Base-by-base conservation (phyloP, 2,797 vertebrate genomes). In the Channa striata region DNA sequence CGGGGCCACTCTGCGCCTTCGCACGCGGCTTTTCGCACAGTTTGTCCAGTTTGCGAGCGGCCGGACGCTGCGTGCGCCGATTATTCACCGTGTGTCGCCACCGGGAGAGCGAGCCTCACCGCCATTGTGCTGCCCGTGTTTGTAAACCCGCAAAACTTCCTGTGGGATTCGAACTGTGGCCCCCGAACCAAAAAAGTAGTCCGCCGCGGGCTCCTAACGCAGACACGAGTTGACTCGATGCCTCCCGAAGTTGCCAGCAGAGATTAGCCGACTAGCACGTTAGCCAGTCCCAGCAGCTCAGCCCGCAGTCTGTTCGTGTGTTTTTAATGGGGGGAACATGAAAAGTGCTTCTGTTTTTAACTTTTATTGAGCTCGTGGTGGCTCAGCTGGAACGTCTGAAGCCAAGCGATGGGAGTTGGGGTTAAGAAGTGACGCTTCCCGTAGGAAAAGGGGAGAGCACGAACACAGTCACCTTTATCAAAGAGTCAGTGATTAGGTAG, bases 51-150 rank as follows among this genome's bases (percentile, higher is more conserved):
- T 13, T 1, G 0, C 7, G 47, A 16, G 19, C 13, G 8, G 20
- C 5, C 50, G 0, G 0, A 3, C 0, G 49, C 21, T 40, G 68
- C 56, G 17, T 20, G 59, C 11, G 44, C 19, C 52, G 5, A 12
- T 21, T 17, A 0, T 16, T 6, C 34, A 11, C 36, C 39, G 54
- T 68, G 63, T 36, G 51, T 37, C 14, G 66, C 68, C 20, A 62
- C 63, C 66, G 74, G 59, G 36, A 73, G 78, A 80, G 72, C 75
- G 83, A 80, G 49, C 48, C 79, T 76, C 84, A 80, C 37, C 88
- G 89, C 86, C 89, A 90, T 89, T 85, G 87, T 86, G 87, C 65
- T 34, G 76, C 66, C 44, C 61, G 42, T 81, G 70, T 86, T 72
- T 80, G 67, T 42, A 78, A 80, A 83, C 46, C 63, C 69, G 21